Conservation (phyloP, 2,888 invertebrate species). For the Teinopalpus imperialis region DNA sequence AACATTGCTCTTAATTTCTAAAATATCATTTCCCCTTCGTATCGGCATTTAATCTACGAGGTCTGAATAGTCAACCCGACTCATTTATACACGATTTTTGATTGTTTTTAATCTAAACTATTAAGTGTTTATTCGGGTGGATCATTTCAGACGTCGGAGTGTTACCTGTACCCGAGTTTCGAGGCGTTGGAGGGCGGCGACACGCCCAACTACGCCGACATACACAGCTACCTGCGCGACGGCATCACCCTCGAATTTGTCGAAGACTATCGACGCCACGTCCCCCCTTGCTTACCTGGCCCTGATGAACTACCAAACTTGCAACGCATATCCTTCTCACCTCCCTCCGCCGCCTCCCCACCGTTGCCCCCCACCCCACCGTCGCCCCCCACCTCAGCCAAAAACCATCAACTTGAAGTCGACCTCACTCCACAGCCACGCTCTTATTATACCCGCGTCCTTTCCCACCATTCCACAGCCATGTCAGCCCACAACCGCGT, state of each 20-base stretch:
- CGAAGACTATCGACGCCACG: conserved; percentile 59
- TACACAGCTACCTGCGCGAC: conserved; percentile 61
- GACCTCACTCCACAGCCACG: conserved; percentile 14
- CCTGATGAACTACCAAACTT: no score
- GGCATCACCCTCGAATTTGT: conserved; percentile 69
- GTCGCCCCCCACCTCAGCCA: conserved; percentile 16
- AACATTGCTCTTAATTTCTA: no score
- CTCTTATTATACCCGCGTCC: no score
- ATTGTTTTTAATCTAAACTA: neutral
- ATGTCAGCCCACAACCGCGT: no score
- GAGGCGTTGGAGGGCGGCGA: conserved; percentile 74
- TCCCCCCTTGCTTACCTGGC: conserved; percentile 44
- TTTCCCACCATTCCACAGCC: neutral
- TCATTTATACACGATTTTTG: neutral
- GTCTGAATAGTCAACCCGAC: conserved; percentile 25
- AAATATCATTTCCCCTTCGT: no score
- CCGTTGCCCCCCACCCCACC: conserved; percentile 10
- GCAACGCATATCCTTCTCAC: no score
- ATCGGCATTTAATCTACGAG: conserved; percentile 30
- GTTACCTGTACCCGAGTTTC: conserved; percentile 78
- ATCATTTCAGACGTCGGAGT: conserved; percentile 60
- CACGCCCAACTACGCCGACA: conserved; percentile 67
- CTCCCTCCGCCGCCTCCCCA: no score
- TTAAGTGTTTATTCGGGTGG: conserved; percentile 29
- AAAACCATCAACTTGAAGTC: neutral